phyloP scores from a whole-genome alignment of 1,140 invertebrate species.

The Gyrodactylus salaris region DNA sequence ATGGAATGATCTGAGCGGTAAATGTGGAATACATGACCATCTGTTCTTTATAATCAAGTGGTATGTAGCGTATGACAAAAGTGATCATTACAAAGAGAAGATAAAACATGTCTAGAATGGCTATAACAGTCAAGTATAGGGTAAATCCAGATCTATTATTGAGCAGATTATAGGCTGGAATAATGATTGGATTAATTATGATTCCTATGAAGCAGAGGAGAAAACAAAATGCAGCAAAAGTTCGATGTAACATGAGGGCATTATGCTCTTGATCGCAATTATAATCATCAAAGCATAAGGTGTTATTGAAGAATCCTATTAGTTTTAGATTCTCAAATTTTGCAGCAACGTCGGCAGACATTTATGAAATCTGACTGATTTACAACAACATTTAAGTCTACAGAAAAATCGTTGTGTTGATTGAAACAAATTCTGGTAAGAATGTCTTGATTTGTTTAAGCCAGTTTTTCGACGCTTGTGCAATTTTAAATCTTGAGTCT shows the following conservation, averaged over 20 bases:
- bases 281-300: background rate
- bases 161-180: background rate
- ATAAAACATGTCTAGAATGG: background rate
- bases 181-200: background rate
- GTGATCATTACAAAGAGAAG: background rate
- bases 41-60: background rate
- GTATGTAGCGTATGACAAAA: conserved; percentile 1
- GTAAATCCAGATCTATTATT: conserved; percentile 1
- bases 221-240: background rate
- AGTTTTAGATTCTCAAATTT: background rate
- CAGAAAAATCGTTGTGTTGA: no score
- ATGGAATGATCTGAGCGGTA: background rate
- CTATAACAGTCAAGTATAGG: background rate
- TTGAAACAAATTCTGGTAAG: no score
- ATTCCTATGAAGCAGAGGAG: conserved; percentile 1
- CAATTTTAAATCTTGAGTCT: no score
- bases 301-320: background rate
- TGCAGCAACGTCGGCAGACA: background rate
- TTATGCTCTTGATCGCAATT: background rate
- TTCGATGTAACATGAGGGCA: background rate
- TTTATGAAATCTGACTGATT: no score
- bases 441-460: no score
- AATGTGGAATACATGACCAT: conserved; percentile 2
- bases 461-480: no score
- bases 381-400: no score